These are phyloP conservation scores for Phthorimaea operculella DNA, from an alignment of 1,140 invertebrate species.

Conservation along the genomic window DNA sequence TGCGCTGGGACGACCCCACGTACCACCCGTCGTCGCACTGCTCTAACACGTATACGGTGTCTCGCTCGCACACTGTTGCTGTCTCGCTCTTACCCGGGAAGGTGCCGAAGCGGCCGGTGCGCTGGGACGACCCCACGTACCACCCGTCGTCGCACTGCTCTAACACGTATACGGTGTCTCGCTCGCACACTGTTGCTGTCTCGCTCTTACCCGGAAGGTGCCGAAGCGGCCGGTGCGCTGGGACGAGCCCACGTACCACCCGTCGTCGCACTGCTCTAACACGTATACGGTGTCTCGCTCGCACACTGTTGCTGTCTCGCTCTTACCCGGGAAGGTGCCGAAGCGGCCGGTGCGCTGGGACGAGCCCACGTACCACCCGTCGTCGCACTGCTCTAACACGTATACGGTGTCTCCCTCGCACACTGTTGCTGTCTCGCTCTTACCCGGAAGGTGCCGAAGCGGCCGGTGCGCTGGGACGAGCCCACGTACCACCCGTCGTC, in stretches of 20 bases:
- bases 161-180: constrained; percentile 95
- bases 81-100: no score
- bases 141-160: constrained; percentile 99
- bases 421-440: no score
- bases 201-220: no score
- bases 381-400: constrained; percentile 98
- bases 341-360: constrained; percentile 93
- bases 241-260: constrained; percentile 97
- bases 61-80: constrained; percentile 92
- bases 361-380: constrained; percentile 98
- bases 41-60: constrained; percentile 96
- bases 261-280: constrained; percentile 98
- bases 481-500: constrained; percentile 99
- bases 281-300: constrained; percentile 96
- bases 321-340: no score
- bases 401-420: constrained; percentile 93
- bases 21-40: constrained; percentile 99
- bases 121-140: constrained; percentile 95
- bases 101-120: constrained; percentile 96
- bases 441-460: no score
- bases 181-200: no score
- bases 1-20: constrained; percentile 93
- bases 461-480: constrained; percentile 90
- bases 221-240: constrained; percentile 94
- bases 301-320: no score